A percentile compares a stretch with the other conserved stretches of the same genome.
Evolutionary conservation across 1,140 invertebrate species (phyloP).

Genomic region (Micrasema longulum): DNA sequence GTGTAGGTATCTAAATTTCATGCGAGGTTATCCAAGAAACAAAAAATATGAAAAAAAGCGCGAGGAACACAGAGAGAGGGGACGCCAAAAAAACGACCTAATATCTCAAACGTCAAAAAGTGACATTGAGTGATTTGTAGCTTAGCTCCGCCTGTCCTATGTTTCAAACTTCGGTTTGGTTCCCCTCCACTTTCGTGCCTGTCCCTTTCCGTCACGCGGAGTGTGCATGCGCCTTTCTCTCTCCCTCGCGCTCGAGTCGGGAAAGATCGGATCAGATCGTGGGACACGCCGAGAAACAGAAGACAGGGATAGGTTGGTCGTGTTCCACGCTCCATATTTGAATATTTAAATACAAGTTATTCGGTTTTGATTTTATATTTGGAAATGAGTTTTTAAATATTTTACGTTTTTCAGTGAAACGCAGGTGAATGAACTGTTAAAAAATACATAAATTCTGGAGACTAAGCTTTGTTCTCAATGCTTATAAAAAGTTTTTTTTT

Average conservation of each 20-base stretch:
- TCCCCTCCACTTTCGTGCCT: slow-evolving; percentile 50
- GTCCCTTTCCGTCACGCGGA: slow-evolving; percentile 53
- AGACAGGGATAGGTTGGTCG: slow-evolving; percentile 39
- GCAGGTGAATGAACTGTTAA: not conserved
- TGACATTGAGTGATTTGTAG: slow-evolving; percentile 71
- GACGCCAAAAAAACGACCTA: slow-evolving; percentile 68
- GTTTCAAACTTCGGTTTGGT: slow-evolving; percentile 64
- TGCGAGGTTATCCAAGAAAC: slow-evolving; percentile 14
- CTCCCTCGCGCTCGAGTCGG: slow-evolving; percentile 38
- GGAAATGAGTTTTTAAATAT: not conserved
- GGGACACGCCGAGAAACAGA: slow-evolving; percentile 41
- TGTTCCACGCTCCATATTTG: slow-evolving; percentile 34
- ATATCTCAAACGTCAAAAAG: slow-evolving; percentile 71
- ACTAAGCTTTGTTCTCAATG: no score
- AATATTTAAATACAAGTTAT: slow-evolving; percentile 1
- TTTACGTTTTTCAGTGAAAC: no score
- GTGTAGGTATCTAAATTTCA: slow-evolving; percentile 4
- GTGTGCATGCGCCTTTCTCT: slow-evolving; percentile 51
- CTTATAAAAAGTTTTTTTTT: no score
- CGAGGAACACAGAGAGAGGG: slow-evolving; percentile 58
- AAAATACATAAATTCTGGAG: no score
- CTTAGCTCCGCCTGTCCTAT: slow-evolving; percentile 69
- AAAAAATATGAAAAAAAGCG: slow-evolving; percentile 57
- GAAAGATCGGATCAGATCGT: slow-evolving; percentile 43
- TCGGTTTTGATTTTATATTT: not conserved